Evolutionary conservation across 2,113 vertebrate species (phyloP), one percentile per base, ranked within the genome.

Genomic region (Manacus vitellinus): DNA sequence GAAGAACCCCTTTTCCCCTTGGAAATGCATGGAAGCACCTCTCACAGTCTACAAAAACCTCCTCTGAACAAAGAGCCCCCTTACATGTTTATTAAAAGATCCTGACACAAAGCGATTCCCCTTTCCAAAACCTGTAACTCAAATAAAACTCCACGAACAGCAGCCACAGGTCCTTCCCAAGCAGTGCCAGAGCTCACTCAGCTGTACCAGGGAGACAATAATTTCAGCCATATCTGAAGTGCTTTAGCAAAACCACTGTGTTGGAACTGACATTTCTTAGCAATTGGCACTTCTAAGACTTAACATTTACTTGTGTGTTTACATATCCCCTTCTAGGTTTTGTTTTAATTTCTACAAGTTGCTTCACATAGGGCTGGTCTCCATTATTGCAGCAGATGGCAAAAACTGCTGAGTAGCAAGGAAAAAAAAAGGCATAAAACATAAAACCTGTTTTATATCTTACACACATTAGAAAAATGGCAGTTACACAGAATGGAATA

Each of bases 401-500:
- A 88, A 91, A 89, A 94, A 72, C 28, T 91, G 74, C 86, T 92
- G 88, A 95, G 74, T 39, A 76, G 68, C 14, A 75, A 47, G 55
- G 72, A 62, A 92, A 95, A 79, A 85, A 85, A 79, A 94, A 31
- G 35, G 35, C 35, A 35, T 35, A 35, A 35, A 35, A 35, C 44
- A 73, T 27, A 28, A 91, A 75, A 92, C 5, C 22, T 68, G 23
- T 12, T 89, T 89, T 88, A 46, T 76, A 70, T 52, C 15, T 39
- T 82, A n/a, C 20, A 28, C 37, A 18, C 75, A 62, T 37, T 39
- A 6, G 37, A 74, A 87, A 91, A 77, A 83, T 17, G 62, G 41
- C 31, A 94, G 77, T 46, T 85, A 54, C 71, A 68, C 2, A 80
- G 46, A 91, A 63, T 58, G 56, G 73, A 95, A 71, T 85, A 85